Percentiles rank a stretch among this genome's conserved stretches.
Conservation (phyloP, 2,888 invertebrate genomes). For the Phanerotoma sp. region DNA sequence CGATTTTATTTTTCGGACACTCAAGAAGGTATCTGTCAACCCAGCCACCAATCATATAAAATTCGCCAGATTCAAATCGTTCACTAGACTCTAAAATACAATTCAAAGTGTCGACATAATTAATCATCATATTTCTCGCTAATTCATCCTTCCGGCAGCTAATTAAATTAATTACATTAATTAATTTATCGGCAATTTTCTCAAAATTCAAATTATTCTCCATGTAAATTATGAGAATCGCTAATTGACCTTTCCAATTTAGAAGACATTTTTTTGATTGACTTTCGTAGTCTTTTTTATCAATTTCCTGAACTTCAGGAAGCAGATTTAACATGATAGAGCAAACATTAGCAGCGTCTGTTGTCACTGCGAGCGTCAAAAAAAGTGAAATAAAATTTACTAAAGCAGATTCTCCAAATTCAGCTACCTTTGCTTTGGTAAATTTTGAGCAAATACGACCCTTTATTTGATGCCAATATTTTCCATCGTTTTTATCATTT, state of each 20-base stretch:
- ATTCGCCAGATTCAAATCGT: constrained; percentile 41
- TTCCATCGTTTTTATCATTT: constrained; percentile 42
- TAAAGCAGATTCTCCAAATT: constrained; percentile 61
- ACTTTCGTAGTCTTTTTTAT: not conserved
- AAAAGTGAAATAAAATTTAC: constrained; percentile 61
- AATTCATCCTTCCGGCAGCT: constrained; percentile 49
- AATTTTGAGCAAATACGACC: constrained; percentile 65
- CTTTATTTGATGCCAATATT: constrained; percentile 59
- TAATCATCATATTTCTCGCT: constrained; percentile 48
- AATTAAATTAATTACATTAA: constrained; percentile 41
- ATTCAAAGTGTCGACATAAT: constrained; percentile 47
- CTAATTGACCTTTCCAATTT: constrained; percentile 50
- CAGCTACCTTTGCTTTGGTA: constrained; percentile 60
- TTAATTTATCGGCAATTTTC: constrained; percentile 30
- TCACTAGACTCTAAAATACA: constrained; percentile 40
- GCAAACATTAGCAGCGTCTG: constrained; percentile 55
- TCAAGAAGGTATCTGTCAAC: constrained; percentile 51
- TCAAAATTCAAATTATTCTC: constrained; percentile 39
- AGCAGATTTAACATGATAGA: constrained; percentile 49
- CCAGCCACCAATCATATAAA: constrained; percentile 51
- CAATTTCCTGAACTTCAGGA: constrained; percentile 40
- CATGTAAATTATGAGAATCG: constrained; percentile 46
- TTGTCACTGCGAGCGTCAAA: constrained; percentile 56
- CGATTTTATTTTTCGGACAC: constrained; percentile 45
- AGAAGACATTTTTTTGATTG: constrained; percentile 21